Base-by-base conservation (phyloP, 2,113 vertebrate genomes). In the Protomyctophum bolini region DNA sequence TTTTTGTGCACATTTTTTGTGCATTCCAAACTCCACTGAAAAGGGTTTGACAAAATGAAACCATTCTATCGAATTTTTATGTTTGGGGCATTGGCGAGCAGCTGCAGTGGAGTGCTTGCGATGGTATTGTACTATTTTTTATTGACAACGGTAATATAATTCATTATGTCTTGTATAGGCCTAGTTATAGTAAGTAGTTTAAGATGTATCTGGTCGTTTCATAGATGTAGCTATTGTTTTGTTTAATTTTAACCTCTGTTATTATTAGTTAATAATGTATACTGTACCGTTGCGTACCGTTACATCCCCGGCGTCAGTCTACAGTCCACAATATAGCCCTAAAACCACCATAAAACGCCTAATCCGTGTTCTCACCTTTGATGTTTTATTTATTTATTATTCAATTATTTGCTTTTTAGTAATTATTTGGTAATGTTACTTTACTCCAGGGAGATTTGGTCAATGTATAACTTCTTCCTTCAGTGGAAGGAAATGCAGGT, bases 61-160 rank as follows among this genome's bases (percentile, higher is more conserved):
- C 79, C 79, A 0, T 48, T 90, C 1, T 51, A 7, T 57, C 12
- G 75, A 6, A 7, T 86, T 9, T 70, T 86, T 47, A 57, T 72
- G 10, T 54, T 84, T 10, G 84, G 72, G 41, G 60, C 66, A 6
- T 64, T 88, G 58, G 77, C 57, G 49, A 71, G 76, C 68, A 66
- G 81, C 33, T 41, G 33, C 33, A 4, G 33, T 41, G 87, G 75
- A 71, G 57, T 65, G 0, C 56, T 91, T 63, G 73, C 79, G 68
- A 78, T 73, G 73, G 72, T 88, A 72, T 45, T 85, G 15, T 91
- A 82, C 77, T 82, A 79, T 71, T 50, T 85, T 14, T 62, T 83
- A 6, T 55, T 79, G 65, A 7, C 64, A 58, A 86, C 66, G 83
- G 89, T 90, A 91, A 90, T 58, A 83, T 78, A 86, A 46, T 47